Base-by-base conservation (phyloP, 2,113 vertebrate genomes). In the Ammodytes dubius region DNA sequence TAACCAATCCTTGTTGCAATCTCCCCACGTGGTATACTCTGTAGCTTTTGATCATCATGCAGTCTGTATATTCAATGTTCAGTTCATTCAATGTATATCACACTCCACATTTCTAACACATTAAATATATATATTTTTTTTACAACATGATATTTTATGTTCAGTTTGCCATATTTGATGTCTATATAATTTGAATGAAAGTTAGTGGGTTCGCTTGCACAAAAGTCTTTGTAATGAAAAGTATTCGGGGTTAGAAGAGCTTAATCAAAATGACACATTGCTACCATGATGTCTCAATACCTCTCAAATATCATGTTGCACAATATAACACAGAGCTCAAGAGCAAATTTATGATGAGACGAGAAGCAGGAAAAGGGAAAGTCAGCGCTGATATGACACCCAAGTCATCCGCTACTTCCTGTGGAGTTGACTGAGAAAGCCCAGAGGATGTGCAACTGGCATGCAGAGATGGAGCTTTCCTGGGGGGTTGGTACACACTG, bases 401-500 rank as follows among this genome's bases (percentile, higher is more conserved):
- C 43, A 53, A 83, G 68, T 86, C 80, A 75, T 94, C 70, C 75
- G 77, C 83, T 57, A 54, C 88, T 93, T 94, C 93, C 94, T 94
- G 91, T 91, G 69, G 72, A 87, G 77, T 40, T 64, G 45, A 83
- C 49, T 74, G 74, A 87, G 52, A 79, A 74, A 82, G 87, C 76
- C 59, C 75, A 86, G 81, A 91, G 92, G 92, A 94, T 94, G 91
- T 91, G 79, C 87, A 93, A 82, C 87, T 90, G 82, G 76, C 88
- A 71, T 78, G 77, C 74, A 88, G 77, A 91, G 77, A 89, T 78
- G 68, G 88, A 61, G 82, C 88, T 89, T 91, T 93, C 83, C 79
- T 87, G 83, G 49, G 79, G 80, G 82, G 82, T 65, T 75, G 77
- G 42, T 88, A 78, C 56, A 75, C 74, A 74, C 56, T 90, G 81